Conservation (phyloP, 2,113 vertebrate genomes). For the Rhabdornis inornatus region DNA sequence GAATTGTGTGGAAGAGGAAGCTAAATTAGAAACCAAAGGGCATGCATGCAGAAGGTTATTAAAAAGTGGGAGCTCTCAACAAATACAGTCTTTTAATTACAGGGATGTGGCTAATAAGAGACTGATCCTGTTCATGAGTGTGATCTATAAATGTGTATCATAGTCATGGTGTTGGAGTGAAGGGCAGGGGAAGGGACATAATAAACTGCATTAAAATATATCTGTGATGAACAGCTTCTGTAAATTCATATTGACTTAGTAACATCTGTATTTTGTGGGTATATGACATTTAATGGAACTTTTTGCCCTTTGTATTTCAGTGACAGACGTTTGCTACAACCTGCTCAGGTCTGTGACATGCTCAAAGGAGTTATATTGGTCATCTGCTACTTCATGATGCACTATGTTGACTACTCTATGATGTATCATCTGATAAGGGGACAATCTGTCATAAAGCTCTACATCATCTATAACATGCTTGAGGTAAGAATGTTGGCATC, state of each 20-base stretch:
- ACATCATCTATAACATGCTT: conserved; percentile 99
- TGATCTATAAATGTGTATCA: not conserved
- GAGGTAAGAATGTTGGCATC: conserved; percentile 79
- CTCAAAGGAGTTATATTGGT: conserved; percentile 93
- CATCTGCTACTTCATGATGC: conserved; percentile 96
- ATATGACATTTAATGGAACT: not conserved
- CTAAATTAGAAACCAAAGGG: not conserved
- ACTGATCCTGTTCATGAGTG: not conserved
- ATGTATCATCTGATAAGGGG: conserved; percentile 98
- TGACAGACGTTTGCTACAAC: conserved; percentile 89
- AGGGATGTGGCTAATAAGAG: not conserved
- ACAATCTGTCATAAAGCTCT: conserved; percentile 98
- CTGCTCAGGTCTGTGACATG: conserved; percentile 95
- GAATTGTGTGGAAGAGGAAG: not conserved
- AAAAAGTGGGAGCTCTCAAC: not conserved
- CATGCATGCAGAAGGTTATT: not conserved
- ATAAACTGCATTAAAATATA: not conserved
- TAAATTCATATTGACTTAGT: not conserved
- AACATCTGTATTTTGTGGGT: not conserved
- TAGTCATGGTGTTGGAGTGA: not conserved
- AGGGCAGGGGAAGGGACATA: not conserved
- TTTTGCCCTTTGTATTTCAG: conserved; percentile 72
- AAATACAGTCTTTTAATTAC: not conserved
- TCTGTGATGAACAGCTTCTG: not conserved
- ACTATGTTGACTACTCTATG: conserved; percentile 99